These are phyloP conservation scores for Poeciliopsis occidentalis DNA, from an alignment of 2,113 vertebrate species.

Conservation along the genomic window DNA sequence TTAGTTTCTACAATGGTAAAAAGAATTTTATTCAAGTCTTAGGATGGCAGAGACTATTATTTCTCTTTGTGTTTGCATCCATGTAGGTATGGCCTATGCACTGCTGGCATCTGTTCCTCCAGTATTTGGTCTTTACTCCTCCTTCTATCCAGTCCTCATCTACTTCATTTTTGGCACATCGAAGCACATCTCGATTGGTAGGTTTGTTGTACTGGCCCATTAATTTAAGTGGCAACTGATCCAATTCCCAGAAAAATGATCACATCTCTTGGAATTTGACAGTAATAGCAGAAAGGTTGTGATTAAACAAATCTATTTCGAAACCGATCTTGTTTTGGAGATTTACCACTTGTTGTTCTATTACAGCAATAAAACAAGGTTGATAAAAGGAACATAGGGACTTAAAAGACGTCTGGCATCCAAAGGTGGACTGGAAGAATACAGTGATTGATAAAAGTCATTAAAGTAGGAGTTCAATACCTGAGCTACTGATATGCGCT, in stretches of 20 bases:
- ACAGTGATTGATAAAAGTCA: neutral
- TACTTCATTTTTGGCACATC: constrained; percentile 97
- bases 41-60: neutral
- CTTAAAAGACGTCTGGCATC: neutral
- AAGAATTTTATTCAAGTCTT: neutral
- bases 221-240: neutral
- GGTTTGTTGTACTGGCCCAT: constrained; percentile 48
- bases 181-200: constrained; percentile 94
- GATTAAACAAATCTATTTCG: too few relatives aligned
- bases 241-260: neutral
- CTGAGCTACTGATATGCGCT: too few relatives aligned
- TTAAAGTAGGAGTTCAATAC: neutral
- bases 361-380: neutral
- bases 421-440: neutral
- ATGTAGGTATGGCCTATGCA: constrained; percentile 90
- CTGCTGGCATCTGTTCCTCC: constrained; percentile 91
- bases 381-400: neutral
- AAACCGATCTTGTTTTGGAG: too few relatives aligned
- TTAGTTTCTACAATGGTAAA: neutral
- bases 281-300: too few relatives aligned
- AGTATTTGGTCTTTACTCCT: constrained; percentile 91
- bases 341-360: too few relatives aligned
- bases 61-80: neutral
- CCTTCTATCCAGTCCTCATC: constrained; percentile 93
- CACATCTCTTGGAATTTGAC: neutral